A percentile compares a stretch with the other conserved stretches of the same genome.
phyloP scores from a whole-genome alignment of 2,888 invertebrate species.

The Chydorus sphaericus region DNA sequence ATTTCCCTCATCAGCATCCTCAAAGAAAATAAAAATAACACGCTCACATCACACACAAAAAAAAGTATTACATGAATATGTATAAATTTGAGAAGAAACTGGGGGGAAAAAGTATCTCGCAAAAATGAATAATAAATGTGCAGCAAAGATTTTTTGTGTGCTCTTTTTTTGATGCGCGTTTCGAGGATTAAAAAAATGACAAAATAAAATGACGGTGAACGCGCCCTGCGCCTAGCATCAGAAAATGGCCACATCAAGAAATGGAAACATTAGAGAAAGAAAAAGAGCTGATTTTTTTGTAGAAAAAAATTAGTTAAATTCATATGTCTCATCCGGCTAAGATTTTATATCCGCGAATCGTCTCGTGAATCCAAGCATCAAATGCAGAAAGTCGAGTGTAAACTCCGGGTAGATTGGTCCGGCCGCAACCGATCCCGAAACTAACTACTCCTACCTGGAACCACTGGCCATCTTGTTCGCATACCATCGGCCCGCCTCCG shows the following conservation, averaged over 20 bases:
- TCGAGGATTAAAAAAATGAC: too few species aligned
- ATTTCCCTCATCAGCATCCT: too few species aligned
- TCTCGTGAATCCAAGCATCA: conserved; percentile 27
- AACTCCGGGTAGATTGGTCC: conserved; percentile 30
- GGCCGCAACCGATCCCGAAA: conserved; percentile 23
- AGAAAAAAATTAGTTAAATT: not conserved
- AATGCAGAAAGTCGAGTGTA: conserved; percentile 28
- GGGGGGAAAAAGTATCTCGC: too few species aligned
- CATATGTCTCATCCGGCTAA: not conserved
- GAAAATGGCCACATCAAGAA: not conserved
- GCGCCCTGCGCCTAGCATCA: too few species aligned
- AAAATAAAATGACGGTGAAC: too few species aligned
- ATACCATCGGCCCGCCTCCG: conserved; percentile 32
- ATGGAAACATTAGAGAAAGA: not conserved
- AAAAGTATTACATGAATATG: too few species aligned
- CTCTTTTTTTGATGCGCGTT: too few species aligned
- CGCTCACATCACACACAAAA: too few species aligned
- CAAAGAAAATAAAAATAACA: too few species aligned
- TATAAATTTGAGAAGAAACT: too few species aligned
- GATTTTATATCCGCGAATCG: conserved; percentile 13
- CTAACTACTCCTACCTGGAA: conserved; percentile 30
- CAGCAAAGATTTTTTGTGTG: too few species aligned
- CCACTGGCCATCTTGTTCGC: conserved; percentile 29
- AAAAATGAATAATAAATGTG: too few species aligned
- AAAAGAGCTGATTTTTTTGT: not conserved